Conservation (phyloP, 2,888 invertebrate species). For the Ormyrus thymus region DNA sequence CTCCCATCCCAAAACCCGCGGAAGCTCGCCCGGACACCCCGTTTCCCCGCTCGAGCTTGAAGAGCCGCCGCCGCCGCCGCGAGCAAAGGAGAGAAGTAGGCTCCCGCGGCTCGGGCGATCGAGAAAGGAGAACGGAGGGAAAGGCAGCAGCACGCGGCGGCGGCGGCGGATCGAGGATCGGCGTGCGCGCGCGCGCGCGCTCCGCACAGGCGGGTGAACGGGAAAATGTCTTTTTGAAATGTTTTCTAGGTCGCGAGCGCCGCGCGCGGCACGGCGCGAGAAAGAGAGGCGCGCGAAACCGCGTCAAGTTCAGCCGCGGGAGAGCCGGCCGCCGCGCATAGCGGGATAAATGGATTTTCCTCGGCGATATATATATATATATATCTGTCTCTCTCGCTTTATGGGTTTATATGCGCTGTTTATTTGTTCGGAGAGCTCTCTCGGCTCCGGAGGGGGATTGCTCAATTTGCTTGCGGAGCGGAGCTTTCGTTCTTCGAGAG, state of each 20-base stretch:
- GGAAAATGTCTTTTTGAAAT: conserved; percentile 72
- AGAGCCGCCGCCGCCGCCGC: not conserved
- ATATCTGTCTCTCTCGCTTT: too few relatives aligned
- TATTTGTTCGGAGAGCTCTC: too few relatives aligned
- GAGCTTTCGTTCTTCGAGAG: not conserved
- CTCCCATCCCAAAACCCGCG: not conserved
- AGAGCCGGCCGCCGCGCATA: not conserved
- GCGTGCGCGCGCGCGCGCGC: conserved; percentile 39
- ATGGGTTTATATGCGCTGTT: too few relatives aligned
- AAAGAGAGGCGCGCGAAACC: conserved; percentile 38
- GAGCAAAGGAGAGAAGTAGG: conserved; percentile 6
- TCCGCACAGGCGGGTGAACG: conserved; percentile 68
- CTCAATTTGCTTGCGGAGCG: not conserved
- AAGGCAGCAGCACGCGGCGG: conserved; percentile 24
- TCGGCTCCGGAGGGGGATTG: not conserved
- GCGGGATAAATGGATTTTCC: conserved; percentile 47
- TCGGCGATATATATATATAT: too few relatives aligned
- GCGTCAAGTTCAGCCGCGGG: conserved; percentile 56
- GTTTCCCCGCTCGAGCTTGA: not conserved
- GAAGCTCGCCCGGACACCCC: not conserved
- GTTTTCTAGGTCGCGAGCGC: conserved; percentile 71
- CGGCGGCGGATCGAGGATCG: conserved; percentile 54
- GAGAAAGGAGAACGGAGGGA: conserved; percentile 50
- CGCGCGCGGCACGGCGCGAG: conserved; percentile 5
- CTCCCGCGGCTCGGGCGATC: too few relatives aligned